Evolutionary conservation across 2,797 vertebrate species (phyloP), one percentile per base, ranked within the genome.

Genomic region (Pantherophis alleghaniensis): DNA sequence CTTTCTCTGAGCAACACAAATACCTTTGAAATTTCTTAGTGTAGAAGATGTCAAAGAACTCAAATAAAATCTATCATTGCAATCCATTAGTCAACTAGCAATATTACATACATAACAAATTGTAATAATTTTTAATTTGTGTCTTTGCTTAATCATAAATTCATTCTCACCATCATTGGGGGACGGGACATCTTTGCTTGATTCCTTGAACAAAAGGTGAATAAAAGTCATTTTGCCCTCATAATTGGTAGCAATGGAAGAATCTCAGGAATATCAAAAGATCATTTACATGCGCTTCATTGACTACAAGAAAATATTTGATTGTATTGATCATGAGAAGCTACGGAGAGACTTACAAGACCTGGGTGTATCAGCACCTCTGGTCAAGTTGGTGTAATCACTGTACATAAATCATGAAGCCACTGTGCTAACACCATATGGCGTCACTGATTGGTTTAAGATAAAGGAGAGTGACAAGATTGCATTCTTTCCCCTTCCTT

Each of bases 31-130:
- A 94, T 93, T 92, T 60, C 42, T 4, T 86, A 61, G 66, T 93
- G 92, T 94, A 13, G 69, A 93, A 92, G 42, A 88, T 90, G 32
- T 87, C 5, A 11, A 79, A 92, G 47, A 93, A 22, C 7, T 93
- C 89, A 90, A 7, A 11, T 56, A 87, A 93, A 66, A 7, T 86
- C 91, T 91, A 93, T 91, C 28, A 94, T 22, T 32, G 2, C 69
- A 90, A 95, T 90, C 92, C 63, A n/a, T 2, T 20, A 42, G 22
- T 14, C 92, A 94, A 69, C 59, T 92, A 16, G 37, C 22, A 74
- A 61, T 60, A 90, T 2, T 94, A 90, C 90, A 93, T 87, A 16
- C 93, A 37, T 9, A 56, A 90, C 92, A 32, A 69, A 92, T 90
- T 93, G 86, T 87, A 90, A 69, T 87, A 69, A 66, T 86, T 83